Evolutionary conservation across 2,888 invertebrate genomes (phyloP), one percentile per base, ranked within the genome.

Genomic region (Junonia oenone): DNA sequence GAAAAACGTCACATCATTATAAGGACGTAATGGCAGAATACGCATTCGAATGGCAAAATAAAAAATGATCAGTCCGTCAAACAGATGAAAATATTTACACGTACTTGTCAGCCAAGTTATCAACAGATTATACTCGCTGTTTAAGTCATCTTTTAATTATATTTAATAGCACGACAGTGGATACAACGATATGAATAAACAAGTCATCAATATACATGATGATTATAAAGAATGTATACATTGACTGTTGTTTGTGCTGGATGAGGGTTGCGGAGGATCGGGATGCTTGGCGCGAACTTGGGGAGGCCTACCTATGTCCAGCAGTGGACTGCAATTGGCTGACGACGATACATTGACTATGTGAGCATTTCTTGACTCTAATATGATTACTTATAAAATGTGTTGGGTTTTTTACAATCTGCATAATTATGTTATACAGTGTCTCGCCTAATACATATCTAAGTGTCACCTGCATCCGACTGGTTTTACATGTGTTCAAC

Each of bases 351-450:
- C n/a, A n/a, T n/a, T n/a, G n/a, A 43, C 49, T 35, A 1, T 38
- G 45, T 37, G 46, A 57, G 33, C 53, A 57, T 62, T 65, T 37
- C 71, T 73, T 71, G 71, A 73, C 74, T 68, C 72, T 76, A 78
- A 80, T 71, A 68, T 67, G 11, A 17, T 15, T n/a, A 40, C 11
- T 11, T 70, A 74, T 74, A 72, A 66, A 59, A 29, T 47, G 38
- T 50, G 15, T 38, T 22, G 33, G 15, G n/a, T 54, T 59, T 56
- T 59, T 54, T 73, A 75, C 72, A 71, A 83, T 86, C 84, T 83
- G 73, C 79, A 84, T 88, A 76, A 2, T n/a, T n/a, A n/a, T n/a
- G n/a, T n/a, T n/a, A n/a, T 77, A 83, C 82, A 73, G 73, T 69
- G 71, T 70, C 67, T 70, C 63, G 58, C 62, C 73, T 83, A 83